Percentiles rank a stretch among this genome's conserved stretches.
phyloP scores from a whole-genome alignment of 1,140 invertebrate species.

The Chrysomallon squamiferum region DNA sequence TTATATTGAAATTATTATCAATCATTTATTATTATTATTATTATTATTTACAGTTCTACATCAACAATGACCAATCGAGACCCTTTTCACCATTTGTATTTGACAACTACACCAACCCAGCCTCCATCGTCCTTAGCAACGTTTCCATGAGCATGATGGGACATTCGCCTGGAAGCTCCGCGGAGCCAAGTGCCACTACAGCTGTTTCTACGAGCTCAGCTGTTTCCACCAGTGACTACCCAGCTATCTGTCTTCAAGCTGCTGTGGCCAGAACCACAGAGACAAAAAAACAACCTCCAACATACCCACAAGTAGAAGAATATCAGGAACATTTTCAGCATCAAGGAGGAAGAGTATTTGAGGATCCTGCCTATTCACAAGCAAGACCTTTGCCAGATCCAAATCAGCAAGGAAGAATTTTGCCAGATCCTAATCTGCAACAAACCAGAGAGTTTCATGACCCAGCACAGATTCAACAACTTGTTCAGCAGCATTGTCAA shows the following conservation, averaged over 20 bases:
- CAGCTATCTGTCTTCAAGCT: too few species aligned
- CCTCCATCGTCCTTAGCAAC: not conserved
- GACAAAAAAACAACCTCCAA: not conserved
- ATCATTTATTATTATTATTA: not conserved
- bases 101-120: not conserved
- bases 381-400: too few species aligned
- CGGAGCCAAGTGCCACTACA: not conserved
- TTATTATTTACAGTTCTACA: not conserved
- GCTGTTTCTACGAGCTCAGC: not conserved
- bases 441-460: too few species aligned
- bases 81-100: not conserved
- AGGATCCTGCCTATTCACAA: too few species aligned
- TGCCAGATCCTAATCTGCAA: too few species aligned
- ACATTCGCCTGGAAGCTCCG: not conserved
- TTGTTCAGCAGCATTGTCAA: too few species aligned
- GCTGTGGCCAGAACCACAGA: too few species aligned
- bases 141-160: not conserved
- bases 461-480: too few species aligned
- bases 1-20: not conserved
- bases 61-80: not conserved
- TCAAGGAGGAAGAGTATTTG: not conserved
- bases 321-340: not conserved
- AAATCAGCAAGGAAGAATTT: too few species aligned
- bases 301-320: not conserved
- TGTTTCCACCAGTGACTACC: too few species aligned